Evolutionary conservation across 1,140 invertebrate genomes (phyloP).

Genomic region (Coptotermes formosanus): DNA sequence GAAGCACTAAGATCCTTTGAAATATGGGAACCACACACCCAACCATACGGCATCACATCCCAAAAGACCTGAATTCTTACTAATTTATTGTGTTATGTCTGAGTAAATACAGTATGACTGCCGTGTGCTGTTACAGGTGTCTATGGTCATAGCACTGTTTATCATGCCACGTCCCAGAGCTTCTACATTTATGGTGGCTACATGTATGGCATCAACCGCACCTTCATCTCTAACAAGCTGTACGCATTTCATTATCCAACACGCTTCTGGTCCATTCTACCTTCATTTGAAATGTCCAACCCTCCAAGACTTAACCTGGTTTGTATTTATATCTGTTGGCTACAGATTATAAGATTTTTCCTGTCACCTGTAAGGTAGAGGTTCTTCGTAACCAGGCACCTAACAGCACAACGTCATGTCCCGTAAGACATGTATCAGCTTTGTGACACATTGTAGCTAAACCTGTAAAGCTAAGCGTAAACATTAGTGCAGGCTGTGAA

Average conservation of each 20-base stretch:
- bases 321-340: conserved; percentile 32
- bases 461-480: too few species aligned
- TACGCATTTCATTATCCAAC: conserved; percentile 76
- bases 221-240: conserved; percentile 69
- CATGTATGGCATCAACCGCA: conserved; percentile 68
- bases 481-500: too few species aligned
- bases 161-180: conserved; percentile 74
- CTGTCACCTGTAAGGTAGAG: too few species aligned
- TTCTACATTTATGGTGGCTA: conserved; percentile 92
- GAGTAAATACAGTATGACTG: not conserved
- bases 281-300: conserved; percentile 64
- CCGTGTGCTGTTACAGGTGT: conserved; percentile 55
- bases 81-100: not conserved
- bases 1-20: not conserved
- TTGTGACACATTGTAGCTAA: too few species aligned
- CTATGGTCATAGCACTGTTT: conserved; percentile 89
- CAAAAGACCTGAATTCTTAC: not conserved
- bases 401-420: too few species aligned
- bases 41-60: too few species aligned
- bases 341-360: too few species aligned
- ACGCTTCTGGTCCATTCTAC: conserved; percentile 73
- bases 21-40: too few species aligned
- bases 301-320: conserved; percentile 45
- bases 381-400: too few species aligned
- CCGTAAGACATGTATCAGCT: too few species aligned